Base-by-base conservation (phyloP, 2,113 vertebrate species). In the Smithornis capensis region DNA sequence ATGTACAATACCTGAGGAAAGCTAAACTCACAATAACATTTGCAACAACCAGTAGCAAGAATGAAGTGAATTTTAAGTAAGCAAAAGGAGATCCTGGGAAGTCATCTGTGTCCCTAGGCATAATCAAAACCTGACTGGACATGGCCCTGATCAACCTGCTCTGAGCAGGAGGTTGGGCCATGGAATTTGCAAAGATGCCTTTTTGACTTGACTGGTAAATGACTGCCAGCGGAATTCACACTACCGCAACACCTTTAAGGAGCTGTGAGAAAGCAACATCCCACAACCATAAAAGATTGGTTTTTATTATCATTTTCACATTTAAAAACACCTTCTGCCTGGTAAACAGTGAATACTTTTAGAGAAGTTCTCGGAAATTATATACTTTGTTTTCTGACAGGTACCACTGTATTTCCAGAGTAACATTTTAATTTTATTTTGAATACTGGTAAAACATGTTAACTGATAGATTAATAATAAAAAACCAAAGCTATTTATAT, bases 401-500 rank as follows among this genome's bases (percentile, higher is more conserved):
- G 19, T 25, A 68, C 15, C 9, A 4, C 21, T 71, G 0, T 12
- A 22, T 68, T 85, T 83, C 53, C 45, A 63, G 21, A 28, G 29
- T 18, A 90, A 28, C 3, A 38, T 64, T 89, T 77, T 40, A 7
- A 67, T 5, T 83, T 69, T 44, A 44, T 17, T 91, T 62, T 88
- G 23, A 59, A 50, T 45, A 35, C 4, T 19, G 6, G 3, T 44
- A 25, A 8, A 31, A 9, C 5, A 84, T 4, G 0, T 53, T 56
- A 63, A 62, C 45, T 64, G 14, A 57, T 31, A 80, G 79, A 50
- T 31, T 57, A 81, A 7, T 37, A 63, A 68, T 6, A 55, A 50
- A 47, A 2, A 4, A 0, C 0, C 5, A n/a, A 59, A 62, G 7
- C 5, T 83, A 24, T 35, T 69, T 69, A 87, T 70, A 71, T n/a